Percentiles rank a stretch among this genome's conserved stretches.
These are phyloP conservation scores for Berghia stephanieae DNA, from an alignment of 1,140 invertebrate genomes.

Conservation along the genomic window DNA sequence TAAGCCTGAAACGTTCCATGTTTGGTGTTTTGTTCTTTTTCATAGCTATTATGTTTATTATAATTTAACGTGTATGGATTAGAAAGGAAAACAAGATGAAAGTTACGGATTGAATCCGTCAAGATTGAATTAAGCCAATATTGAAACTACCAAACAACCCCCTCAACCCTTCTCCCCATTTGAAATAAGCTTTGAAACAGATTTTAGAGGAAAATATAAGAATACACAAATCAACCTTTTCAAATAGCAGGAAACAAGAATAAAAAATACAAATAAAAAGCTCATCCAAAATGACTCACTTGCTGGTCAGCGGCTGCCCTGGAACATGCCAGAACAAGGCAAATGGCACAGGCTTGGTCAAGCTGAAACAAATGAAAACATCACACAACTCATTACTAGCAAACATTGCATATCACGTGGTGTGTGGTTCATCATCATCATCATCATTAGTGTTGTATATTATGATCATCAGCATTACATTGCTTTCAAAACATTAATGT, in stretches of 20 bases:
- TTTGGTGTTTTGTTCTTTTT: too few species aligned
- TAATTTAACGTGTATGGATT: too few species aligned
- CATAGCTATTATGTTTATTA: too few species aligned
- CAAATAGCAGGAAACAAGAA: not conserved
- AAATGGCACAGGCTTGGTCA: slow-evolving; percentile 89
- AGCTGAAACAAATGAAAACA: slow-evolving; percentile 40
- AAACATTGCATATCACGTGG: not conserved
- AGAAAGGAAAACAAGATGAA: too few species aligned
- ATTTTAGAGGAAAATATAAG: too few species aligned
- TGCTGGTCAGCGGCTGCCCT: slow-evolving; percentile 76
- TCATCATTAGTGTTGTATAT: not conserved
- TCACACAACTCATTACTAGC: not conserved
- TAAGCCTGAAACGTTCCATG: too few species aligned
- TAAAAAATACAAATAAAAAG: not conserved
- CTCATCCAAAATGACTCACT: slow-evolving; percentile 62
- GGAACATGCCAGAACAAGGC: slow-evolving; percentile 84
- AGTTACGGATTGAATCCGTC: too few species aligned
- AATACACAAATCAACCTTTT: too few species aligned
- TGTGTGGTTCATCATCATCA: not conserved
- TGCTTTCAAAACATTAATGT: slow-evolving; percentile 1
- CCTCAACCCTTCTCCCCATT: too few species aligned
- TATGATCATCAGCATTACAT: not conserved
- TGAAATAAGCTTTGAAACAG: too few species aligned
- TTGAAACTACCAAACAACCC: too few species aligned
- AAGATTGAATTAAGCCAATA: too few species aligned